Base-by-base conservation (phyloP, 1,140 invertebrate species). In the Hypsibius dujardini region DNA sequence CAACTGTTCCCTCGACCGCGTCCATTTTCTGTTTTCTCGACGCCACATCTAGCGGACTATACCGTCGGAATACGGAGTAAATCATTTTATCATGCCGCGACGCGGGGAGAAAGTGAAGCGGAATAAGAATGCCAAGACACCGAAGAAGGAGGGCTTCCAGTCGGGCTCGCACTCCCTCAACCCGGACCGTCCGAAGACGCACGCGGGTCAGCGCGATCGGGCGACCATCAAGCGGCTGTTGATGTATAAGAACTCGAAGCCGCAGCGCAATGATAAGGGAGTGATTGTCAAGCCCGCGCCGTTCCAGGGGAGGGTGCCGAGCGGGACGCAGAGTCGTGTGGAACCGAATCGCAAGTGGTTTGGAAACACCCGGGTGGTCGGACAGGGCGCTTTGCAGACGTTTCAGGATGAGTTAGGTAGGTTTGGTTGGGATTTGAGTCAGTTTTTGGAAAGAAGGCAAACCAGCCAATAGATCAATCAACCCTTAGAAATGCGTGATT, bases 301-400 rank as follows among this genome's bases (percentile, higher is more conserved):
- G 1, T 99, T 95, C 78, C 90, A 98, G 86, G 88, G 87, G 56
- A 86, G 86, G 79, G 79, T 95, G 15, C 79, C 87, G n/a, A 87
- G 91, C 71, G 96, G 96, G 45, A 89, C 91, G 1, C 84, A 89
- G 76, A 92, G 95, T 47, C 83, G 95, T 69, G 88, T 99, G 2
- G 95, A 97, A 80, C 96, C 96, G 2, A 95, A 91, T 74, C 89
- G 92, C 76, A 93, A 90, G 79, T 99, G 96, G 96, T 99, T 99
- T 82, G 93, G 92, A 1, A 85, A 85, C 76, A 86, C 84, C 3
- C 77, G 82, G 75, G 82, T 84, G 1, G 92, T 99, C 75, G 89
- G 90, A 0, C 95, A 99, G 81, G 87, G 86, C 77, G 88, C 92
- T 1, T 80, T 99, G 46, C 95, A 99, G 82, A 93, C 90, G 76